Percentiles rank a stretch among this genome's conserved stretches.
Evolutionary conservation across 2,797 vertebrate genomes (phyloP).

Genomic region (Percopsis omiscomaycus): DNA sequence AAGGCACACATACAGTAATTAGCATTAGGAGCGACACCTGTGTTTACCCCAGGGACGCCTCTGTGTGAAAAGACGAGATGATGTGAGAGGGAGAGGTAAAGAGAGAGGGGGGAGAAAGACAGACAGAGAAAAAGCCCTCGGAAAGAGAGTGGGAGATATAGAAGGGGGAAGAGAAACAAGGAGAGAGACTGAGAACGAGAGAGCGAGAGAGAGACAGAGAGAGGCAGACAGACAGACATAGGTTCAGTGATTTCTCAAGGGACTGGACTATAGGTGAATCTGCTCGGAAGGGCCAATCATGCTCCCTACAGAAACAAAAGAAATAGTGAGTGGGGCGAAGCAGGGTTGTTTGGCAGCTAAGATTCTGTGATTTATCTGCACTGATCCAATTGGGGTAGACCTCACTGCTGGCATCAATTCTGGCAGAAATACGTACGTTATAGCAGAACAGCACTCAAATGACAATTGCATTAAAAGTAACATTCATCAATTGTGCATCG

Average conservation of each 20-base stretch:
- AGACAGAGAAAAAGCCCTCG: background rate
- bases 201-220: background rate
- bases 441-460: slow-evolving; percentile 12
- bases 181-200: background rate
- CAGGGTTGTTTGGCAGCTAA: background rate
- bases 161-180: background rate
- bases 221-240: background rate
- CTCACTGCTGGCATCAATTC: slow-evolving; percentile 10
- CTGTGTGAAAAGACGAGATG: background rate
- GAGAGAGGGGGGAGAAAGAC: background rate
- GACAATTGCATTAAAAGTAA: slow-evolving; percentile 4
- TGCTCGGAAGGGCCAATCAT: slow-evolving; percentile 19
- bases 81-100: background rate
- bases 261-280: slow-evolving; percentile 14
- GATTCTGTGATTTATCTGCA: slow-evolving; percentile 24
- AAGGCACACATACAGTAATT: no score
- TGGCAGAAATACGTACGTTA: slow-evolving; percentile 23
- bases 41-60: no score
- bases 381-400: slow-evolving; percentile 17
- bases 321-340: no score
- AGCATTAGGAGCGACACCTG: no score
- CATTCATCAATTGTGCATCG: slow-evolving; percentile 8
- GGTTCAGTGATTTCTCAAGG: background rate
- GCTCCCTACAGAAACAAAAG: slow-evolving; percentile 32
- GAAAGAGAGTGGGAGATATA: background rate